Conservation (phyloP, 1,140 invertebrate species). For the Manduca sexta region DNA sequence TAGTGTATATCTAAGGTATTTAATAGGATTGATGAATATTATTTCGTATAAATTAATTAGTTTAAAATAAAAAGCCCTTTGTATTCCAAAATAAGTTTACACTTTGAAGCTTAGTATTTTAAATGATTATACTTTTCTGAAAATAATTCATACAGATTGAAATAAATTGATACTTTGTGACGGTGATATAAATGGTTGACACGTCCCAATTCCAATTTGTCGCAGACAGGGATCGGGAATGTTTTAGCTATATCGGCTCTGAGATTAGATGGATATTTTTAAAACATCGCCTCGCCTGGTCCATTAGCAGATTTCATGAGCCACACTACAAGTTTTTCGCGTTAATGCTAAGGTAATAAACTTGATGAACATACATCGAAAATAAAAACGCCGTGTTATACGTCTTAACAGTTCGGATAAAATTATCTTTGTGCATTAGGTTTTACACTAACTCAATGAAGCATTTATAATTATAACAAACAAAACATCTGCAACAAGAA, state of each 20-base stretch:
- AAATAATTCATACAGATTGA: no score
- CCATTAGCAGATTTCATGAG: constrained; percentile 64
- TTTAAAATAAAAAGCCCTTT: no score
- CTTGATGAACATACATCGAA: not conserved
- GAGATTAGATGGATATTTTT: constrained; percentile 66
- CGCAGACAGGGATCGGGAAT: constrained; percentile 52
- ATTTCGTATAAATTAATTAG: no score
- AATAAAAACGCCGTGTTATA: not conserved
- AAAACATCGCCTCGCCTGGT: constrained; percentile 59
- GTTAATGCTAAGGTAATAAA: not conserved
- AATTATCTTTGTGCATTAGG: no score
- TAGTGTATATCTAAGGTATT: no score
- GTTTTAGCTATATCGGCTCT: constrained; percentile 65
- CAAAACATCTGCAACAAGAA: constrained; percentile 25
- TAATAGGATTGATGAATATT: no score
- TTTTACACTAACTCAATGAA: constrained; percentile 2
- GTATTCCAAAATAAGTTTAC: no score
- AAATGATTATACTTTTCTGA: no score
- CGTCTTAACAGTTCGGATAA: no score
- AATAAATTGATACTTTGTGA: no score
- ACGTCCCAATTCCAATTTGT: constrained; percentile 56
- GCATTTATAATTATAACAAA: constrained; percentile 12
- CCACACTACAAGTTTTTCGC: not conserved
- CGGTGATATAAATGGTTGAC: constrained; percentile 48
- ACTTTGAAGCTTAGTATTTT: no score